A percentile compares a stretch with the other conserved stretches of the same genome.
phyloP scores from a whole-genome alignment of 2,797 vertebrate species.

The Danio jaintianensis region DNA sequence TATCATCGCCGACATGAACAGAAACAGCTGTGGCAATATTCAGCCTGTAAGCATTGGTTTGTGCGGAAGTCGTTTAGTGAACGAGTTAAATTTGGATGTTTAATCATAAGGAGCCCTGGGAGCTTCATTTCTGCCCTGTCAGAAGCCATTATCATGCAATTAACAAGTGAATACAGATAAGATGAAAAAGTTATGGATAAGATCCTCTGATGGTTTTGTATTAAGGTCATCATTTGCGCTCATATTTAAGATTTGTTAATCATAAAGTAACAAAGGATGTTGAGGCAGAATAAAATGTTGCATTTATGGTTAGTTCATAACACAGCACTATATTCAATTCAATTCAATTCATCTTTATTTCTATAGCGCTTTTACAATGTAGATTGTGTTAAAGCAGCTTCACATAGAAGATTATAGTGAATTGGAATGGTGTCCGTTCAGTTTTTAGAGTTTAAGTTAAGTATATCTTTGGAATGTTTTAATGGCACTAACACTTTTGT shows the following conservation, averaged over 20 bases:
- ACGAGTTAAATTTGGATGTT: constrained; percentile 14
- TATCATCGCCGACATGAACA: constrained; percentile 19
- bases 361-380: too few relatives aligned
- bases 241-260: too few relatives aligned
- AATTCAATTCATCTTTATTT: too few relatives aligned
- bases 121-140: constrained; percentile 22
- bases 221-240: not conserved
- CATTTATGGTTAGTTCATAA: not conserved
- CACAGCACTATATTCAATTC: not conserved
- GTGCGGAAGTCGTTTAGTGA: not conserved
- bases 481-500: not conserved
- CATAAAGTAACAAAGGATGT: constrained; percentile 1
- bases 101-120: not conserved
- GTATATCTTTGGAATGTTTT: not conserved
- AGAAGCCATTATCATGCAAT: constrained; percentile 25
- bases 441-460: too few relatives aligned
- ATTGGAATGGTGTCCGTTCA: too few relatives aligned
- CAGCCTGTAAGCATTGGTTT: not conserved
- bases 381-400: too few relatives aligned
- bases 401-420: too few relatives aligned
- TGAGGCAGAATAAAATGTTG: not conserved
- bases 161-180: constrained; percentile 31
- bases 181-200: constrained; percentile 9
- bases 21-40: constrained; percentile 32
- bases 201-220: not conserved